Evolutionary conservation across 2,113 vertebrate genomes (phyloP).

Genomic region (Thalassarche chlororhynchos): DNA sequence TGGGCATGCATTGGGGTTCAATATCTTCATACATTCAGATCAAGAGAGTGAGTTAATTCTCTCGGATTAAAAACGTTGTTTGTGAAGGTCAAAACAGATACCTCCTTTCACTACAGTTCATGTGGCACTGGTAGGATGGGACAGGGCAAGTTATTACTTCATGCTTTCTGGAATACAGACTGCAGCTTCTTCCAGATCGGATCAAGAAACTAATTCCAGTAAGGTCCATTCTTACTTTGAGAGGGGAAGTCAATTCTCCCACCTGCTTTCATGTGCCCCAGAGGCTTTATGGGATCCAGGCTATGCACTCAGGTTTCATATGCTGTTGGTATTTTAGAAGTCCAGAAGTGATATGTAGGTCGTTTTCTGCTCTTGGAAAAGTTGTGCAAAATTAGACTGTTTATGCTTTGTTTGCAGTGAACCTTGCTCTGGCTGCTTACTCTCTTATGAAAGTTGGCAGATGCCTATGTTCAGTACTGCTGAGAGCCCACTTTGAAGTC

Average conservation of each 20-base stretch:
- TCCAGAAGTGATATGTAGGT: neutral
- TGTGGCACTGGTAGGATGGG: neutral
- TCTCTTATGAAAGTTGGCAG: neutral
- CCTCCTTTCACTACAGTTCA: neutral
- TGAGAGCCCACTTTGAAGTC: neutral
- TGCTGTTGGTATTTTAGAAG: neutral
- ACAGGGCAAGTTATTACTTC: neutral
- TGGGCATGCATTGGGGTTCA: fast-evolving
- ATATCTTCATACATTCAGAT: neutral
- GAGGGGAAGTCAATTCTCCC: neutral
- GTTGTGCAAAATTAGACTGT: neutral
- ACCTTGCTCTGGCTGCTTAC: neutral
- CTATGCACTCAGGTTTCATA: neutral
- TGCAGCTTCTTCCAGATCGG: neutral
- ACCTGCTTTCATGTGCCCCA: neutral
- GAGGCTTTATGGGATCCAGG: neutral
- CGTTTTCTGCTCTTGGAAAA: neutral
- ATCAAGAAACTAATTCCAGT: neutral
- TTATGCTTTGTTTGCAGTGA: neutral
- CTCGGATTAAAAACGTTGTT: neutral
- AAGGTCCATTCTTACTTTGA: neutral
- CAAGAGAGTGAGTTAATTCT: neutral
- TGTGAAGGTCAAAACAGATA: neutral
- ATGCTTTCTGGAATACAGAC: neutral
- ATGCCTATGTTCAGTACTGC: neutral